These are phyloP conservation scores for Zalophus californianus DNA, from an alignment of 2,797 vertebrate species.

Conservation along the genomic window DNA sequence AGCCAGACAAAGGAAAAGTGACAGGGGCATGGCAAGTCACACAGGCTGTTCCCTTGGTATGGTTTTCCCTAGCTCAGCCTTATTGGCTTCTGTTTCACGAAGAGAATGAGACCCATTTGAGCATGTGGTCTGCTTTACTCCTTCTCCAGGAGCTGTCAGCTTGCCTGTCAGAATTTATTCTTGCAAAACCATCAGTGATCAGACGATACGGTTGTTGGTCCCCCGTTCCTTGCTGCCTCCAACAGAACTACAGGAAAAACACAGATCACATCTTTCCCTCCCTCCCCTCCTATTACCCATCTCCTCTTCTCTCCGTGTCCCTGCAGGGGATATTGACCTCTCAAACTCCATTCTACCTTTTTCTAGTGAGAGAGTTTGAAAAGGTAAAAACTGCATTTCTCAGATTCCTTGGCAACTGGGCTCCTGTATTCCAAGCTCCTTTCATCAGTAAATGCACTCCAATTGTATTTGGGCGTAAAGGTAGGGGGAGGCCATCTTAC, in stretches of 20 bases:
- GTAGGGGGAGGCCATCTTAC: not conserved
- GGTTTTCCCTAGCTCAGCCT: not conserved
- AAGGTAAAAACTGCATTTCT: not conserved
- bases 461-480: not conserved
- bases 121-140: slow-evolving; percentile 47
- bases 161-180: slow-evolving; percentile 64
- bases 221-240: not conserved
- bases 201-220: slow-evolving; percentile 10
- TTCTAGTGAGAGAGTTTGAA: not conserved
- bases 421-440: slow-evolving; percentile 7
- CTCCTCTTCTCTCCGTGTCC: not conserved
- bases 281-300: not conserved
- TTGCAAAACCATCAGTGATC: slow-evolving; percentile 47
- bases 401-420: not conserved
- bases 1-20: slow-evolving; percentile 45
- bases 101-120: slow-evolving; percentile 38
- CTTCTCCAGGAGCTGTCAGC: slow-evolving; percentile 59
- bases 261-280: not conserved
- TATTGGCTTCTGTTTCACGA: slow-evolving; percentile 22
- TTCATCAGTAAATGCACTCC: slow-evolving; percentile 3
- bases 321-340: not conserved
- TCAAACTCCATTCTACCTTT: not conserved
- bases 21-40: not conserved
- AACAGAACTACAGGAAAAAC: not conserved
- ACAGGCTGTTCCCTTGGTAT: not conserved